phyloP scores from a whole-genome alignment of 2,113 vertebrate species.

The Cochlearius cochlearius region DNA sequence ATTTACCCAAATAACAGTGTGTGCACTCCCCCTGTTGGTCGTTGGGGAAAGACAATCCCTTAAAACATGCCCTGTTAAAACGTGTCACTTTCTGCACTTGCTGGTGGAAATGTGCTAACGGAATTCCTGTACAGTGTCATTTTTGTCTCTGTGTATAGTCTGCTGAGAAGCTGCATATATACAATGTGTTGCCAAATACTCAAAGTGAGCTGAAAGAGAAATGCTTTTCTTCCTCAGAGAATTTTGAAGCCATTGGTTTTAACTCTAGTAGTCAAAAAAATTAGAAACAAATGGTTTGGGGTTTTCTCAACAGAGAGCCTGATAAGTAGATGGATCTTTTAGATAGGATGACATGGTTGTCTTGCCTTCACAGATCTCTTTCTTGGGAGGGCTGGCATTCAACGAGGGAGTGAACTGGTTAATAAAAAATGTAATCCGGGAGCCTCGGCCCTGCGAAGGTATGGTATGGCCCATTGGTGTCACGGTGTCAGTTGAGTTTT shows the following conservation, averaged over 20 bases:
- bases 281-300: background rate
- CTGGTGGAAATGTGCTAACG: background rate
- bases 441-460: conserved; percentile 95
- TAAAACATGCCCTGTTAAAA: background rate
- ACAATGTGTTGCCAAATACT: background rate
- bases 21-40: conserved; percentile 51
- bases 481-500: background rate
- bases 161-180: background rate
- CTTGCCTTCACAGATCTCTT: conserved; percentile 87
- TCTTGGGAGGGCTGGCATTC: conserved; percentile 89
- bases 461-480: background rate
- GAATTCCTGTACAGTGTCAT: background rate
- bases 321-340: background rate
- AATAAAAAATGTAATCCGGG: conserved; percentile 92
- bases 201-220: background rate
- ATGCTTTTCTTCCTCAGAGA: background rate
- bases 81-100: background rate
- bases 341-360: background rate
- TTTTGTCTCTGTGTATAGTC: background rate
- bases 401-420: conserved; percentile 97
- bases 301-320: background rate
- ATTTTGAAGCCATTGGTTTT: background rate
- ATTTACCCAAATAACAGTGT: background rate
- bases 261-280: background rate
- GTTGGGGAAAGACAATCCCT: background rate